Percentiles rank a stretch among this genome's conserved stretches.
Conservation (phyloP, 2,888 invertebrate genomes). For the Apoda limacodes region DNA sequence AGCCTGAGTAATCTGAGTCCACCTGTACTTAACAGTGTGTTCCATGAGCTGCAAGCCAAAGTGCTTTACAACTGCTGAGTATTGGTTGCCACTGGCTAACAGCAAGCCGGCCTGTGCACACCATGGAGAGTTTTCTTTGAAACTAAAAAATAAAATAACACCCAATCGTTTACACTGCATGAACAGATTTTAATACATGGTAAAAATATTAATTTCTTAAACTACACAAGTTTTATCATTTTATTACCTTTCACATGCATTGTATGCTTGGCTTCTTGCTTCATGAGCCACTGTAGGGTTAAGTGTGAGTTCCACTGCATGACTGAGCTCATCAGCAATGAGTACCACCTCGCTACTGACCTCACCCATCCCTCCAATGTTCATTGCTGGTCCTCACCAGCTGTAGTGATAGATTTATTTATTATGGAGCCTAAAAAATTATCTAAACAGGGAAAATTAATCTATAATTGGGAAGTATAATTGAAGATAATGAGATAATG, state of each 20-base stretch:
- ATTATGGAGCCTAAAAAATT: constrained; percentile 3
- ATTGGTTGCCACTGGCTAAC: constrained; percentile 79
- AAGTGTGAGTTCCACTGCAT: constrained; percentile 86
- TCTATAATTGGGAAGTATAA: constrained; percentile 15
- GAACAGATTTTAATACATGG: constrained; percentile 1
- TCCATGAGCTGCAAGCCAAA: constrained; percentile 95
- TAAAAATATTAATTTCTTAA: background rate
- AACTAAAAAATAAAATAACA: constrained; percentile 45
- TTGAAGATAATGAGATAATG: no score
- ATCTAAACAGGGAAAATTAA: constrained; percentile 2
- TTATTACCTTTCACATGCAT: constrained; percentile 78
- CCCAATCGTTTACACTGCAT: no score
- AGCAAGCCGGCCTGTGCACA: constrained; percentile 90
- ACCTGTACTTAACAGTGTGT: constrained; percentile 91
- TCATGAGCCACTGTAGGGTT: constrained; percentile 81
- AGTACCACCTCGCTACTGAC: constrained; percentile 74
- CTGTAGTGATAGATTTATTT: no score
- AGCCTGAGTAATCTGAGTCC: constrained; percentile 88
- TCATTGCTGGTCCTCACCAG: constrained; percentile 38
- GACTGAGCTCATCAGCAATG: constrained; percentile 81
- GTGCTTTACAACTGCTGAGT: constrained; percentile 84
- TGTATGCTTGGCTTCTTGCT: constrained; percentile 84
- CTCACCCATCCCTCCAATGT: constrained; percentile 44
- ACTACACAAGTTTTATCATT: constrained; percentile 1
- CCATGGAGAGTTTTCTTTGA: constrained; percentile 87